A percentile compares a stretch with the other conserved stretches of the same genome.
These are phyloP conservation scores for Seriola rivoliana DNA, from an alignment of 2,113 vertebrate genomes.

Conservation along the genomic window DNA sequence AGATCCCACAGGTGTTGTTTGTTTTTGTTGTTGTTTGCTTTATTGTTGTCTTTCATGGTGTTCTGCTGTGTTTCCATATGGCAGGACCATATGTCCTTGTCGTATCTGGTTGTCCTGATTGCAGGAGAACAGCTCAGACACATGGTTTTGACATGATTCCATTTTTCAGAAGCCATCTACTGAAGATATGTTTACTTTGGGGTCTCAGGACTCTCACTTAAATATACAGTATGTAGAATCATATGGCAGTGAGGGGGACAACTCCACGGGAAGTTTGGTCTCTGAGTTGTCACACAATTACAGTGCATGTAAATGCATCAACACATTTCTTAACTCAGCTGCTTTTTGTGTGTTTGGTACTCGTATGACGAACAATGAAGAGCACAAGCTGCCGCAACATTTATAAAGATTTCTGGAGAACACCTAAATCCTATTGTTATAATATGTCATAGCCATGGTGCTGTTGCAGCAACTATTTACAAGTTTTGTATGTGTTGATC, in stretches of 20 bases:
- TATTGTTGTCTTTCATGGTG: slow-evolving; percentile 2
- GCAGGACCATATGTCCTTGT: slow-evolving; percentile 25
- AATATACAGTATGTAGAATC: too few relatives aligned
- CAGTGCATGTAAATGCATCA: background rate
- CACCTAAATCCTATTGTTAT: background rate
- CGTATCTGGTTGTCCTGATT: background rate
- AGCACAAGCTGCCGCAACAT: background rate
- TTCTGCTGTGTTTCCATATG: slow-evolving; percentile 40
- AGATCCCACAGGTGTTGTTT: slow-evolving; percentile 36
- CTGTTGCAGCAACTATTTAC: background rate
- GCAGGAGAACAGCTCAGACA: slow-evolving; percentile 1
- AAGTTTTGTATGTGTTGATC: background rate
- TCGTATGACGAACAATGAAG: background rate
- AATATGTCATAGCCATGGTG: background rate
- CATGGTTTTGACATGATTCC: background rate
- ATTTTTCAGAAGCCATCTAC: background rate
- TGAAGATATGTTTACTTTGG: background rate
- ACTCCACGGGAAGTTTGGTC: too few relatives aligned
- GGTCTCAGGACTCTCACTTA: background rate
- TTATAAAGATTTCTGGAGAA: background rate
- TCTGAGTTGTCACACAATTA: background rate
- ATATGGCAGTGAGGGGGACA: too few relatives aligned
- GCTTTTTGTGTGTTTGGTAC: background rate
- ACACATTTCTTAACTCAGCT: background rate
- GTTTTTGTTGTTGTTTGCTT: slow-evolving; percentile 7